phyloP scores from a whole-genome alignment of 2,888 invertebrate genomes.

The Chrysodeixis includens region DNA sequence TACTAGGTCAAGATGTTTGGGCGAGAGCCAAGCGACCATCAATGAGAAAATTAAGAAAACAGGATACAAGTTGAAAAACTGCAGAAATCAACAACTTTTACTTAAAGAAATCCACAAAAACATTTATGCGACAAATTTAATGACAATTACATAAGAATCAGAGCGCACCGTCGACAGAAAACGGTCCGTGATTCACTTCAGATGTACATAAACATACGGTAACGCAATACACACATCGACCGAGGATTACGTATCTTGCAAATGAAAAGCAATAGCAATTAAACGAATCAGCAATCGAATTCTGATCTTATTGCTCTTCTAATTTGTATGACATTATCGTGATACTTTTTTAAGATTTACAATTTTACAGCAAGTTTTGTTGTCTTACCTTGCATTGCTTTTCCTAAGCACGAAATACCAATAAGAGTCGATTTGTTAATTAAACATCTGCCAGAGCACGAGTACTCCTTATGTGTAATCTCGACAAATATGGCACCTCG shows the following conservation, averaged over 20 bases:
- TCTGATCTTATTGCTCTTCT: too few species aligned
- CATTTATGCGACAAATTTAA: conserved; percentile 20
- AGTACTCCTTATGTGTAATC: conserved; percentile 44
- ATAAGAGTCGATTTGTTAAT: conserved; percentile 24
- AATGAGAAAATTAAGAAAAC: conserved; percentile 25
- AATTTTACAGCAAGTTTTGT: too few species aligned
- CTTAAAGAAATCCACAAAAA: neutral
- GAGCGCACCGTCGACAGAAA: conserved; percentile 42
- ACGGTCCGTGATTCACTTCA: conserved; percentile 48
- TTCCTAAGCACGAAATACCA: too few species aligned
- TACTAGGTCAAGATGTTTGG: conserved; percentile 55
- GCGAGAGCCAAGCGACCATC: conserved; percentile 38
- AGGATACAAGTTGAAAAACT: conserved; percentile 10
- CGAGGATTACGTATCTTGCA: too few species aligned
- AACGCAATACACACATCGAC: conserved; percentile 30
- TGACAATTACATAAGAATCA: conserved; percentile 43
- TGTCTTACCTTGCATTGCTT: too few species aligned
- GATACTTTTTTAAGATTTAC: too few species aligned
- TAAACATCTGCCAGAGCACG: conserved; percentile 33
- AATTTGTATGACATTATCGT: too few species aligned
- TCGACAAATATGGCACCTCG: conserved; percentile 38
- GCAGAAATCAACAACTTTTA: neutral
- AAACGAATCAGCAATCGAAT: too few species aligned
- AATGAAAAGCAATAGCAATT: too few species aligned
- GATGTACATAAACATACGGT: conserved; percentile 48